Conservation (phyloP, 1,140 invertebrate species). For the Agrilus planipennis region DNA sequence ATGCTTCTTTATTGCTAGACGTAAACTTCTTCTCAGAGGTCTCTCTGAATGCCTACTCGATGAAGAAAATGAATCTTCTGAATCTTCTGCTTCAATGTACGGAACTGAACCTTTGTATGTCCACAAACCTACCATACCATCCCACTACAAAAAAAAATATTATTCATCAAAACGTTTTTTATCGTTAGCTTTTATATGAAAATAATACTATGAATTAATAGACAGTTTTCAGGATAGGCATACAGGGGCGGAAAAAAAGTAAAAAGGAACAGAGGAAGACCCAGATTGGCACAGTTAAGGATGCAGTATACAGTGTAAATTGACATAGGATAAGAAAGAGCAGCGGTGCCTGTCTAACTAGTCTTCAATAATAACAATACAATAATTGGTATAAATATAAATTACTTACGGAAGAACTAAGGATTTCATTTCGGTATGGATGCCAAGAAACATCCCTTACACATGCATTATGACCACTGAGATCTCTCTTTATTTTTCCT, state of each 20-base stretch:
- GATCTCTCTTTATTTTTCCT: constrained; percentile 52
- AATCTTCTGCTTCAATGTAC: not conserved
- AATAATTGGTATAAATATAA: constrained; percentile 2
- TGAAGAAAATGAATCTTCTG: not conserved
- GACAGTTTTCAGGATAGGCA: too few species aligned
- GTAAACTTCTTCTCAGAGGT: constrained; percentile 6
- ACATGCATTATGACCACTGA: constrained; percentile 54
- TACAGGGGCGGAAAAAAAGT: too few species aligned
- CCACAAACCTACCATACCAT: constrained; percentile 7
- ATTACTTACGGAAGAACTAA: constrained; percentile 58
- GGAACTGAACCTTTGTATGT: not conserved
- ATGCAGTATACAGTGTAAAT: not conserved
- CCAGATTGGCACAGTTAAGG: not conserved
- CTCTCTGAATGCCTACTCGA: constrained; percentile 2
- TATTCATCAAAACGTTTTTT: not conserved
- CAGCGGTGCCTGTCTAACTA: not conserved
- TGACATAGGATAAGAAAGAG: not conserved
- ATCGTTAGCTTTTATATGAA: not conserved
- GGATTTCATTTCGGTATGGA: constrained; percentile 60
- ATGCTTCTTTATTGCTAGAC: constrained; percentile 6
- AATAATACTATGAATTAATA: not conserved
- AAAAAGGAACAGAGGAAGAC: too few species aligned
- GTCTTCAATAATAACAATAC: not conserved
- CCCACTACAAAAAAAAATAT: constrained; percentile 7
- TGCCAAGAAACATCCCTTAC: constrained; percentile 81